phyloP scores from a whole-genome alignment of 2,888 invertebrate genomes.

The Nomada lathburiana region DNA sequence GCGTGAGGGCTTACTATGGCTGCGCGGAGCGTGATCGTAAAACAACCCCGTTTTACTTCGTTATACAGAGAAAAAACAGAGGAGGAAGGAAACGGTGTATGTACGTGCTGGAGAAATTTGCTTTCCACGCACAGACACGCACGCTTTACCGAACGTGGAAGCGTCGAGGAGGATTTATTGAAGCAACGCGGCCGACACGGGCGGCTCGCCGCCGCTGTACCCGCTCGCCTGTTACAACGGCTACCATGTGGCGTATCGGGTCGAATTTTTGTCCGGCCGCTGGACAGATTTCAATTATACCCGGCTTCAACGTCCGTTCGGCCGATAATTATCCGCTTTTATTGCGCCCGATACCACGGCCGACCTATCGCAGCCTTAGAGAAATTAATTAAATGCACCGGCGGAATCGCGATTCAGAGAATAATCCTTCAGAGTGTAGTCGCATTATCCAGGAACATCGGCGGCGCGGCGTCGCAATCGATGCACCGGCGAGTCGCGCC shows the following conservation, averaged over 20 bases:
- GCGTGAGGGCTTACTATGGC: slow-evolving; percentile 26
- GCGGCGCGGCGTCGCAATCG: slow-evolving; percentile 2
- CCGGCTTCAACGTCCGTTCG: slow-evolving; percentile 5
- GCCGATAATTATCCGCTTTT: slow-evolving; percentile 45
- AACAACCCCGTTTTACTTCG: slow-evolving; percentile 45
- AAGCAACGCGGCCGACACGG: slow-evolving; percentile 15
- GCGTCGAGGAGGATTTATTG: slow-evolving; percentile 46
- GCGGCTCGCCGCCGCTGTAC: too few relatives aligned
- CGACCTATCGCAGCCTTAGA: slow-evolving; percentile 23
- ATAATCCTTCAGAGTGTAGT: slow-evolving; percentile 37
- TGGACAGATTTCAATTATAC: slow-evolving; percentile 45
- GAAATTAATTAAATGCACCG: slow-evolving; percentile 43
- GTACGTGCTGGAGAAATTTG: slow-evolving; percentile 48
- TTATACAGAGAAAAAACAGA: background rate
- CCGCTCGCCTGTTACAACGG: background rate
- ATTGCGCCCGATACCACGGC: slow-evolving; percentile 40
- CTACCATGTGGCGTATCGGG: background rate
- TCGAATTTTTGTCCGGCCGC: slow-evolving; percentile 33
- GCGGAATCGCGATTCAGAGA: slow-evolving; percentile 40
- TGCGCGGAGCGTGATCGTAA: slow-evolving; percentile 35
- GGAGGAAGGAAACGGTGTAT: background rate
- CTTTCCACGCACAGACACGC: slow-evolving; percentile 42
- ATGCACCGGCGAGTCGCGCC: background rate
- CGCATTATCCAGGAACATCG: slow-evolving; percentile 6
- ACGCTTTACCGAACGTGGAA: slow-evolving; percentile 27